Percentiles rank a stretch among this genome's conserved stretches.
These are phyloP conservation scores for cattle (Bos taurus) DNA, from an alignment of 2,113 vertebrate genomes.

Conservation along the genomic window DNA sequence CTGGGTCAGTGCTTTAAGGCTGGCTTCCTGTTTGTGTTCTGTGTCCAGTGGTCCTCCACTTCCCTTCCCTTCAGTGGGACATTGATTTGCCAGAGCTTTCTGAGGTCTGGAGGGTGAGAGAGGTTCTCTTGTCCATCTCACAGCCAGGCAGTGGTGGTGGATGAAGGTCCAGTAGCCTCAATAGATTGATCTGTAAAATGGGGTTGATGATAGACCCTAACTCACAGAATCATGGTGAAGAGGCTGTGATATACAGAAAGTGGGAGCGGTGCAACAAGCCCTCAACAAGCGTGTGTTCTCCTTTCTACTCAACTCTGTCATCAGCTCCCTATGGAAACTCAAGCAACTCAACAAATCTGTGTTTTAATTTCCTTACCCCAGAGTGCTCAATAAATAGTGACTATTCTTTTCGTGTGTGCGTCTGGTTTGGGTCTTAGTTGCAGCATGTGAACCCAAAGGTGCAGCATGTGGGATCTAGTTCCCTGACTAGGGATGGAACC, in stretches of 20 bases:
- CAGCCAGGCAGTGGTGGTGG: not conserved
- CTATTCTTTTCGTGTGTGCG: not conserved
- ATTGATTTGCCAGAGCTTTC: not conserved
- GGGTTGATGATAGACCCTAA: not conserved
- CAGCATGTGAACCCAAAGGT: not conserved
- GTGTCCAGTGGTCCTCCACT: not conserved
- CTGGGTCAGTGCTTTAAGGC: not conserved
- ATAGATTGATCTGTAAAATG: not conserved
- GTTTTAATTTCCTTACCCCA: not conserved
- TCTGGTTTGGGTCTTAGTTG: not conserved
- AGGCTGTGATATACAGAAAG: not conserved
- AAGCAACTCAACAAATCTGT: not conserved
- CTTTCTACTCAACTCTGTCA: not conserved
- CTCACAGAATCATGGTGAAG: not conserved
- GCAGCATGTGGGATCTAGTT: not conserved
- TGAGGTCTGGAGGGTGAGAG: not conserved
- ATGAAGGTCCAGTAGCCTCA: not conserved
- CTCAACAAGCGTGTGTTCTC: accelerated
- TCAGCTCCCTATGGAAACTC: not conserved
- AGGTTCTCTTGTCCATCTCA: not conserved
- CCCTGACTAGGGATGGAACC: not conserved
- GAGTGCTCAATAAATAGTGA: not conserved
- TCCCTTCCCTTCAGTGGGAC: not conserved
- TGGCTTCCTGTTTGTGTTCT: not conserved
- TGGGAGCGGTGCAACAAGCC: too few relatives aligned